Evolutionary conservation across 2,113 vertebrate species (phyloP), one percentile per base, ranked within the genome.

Genomic region (Varanus komodoensis): DNA sequence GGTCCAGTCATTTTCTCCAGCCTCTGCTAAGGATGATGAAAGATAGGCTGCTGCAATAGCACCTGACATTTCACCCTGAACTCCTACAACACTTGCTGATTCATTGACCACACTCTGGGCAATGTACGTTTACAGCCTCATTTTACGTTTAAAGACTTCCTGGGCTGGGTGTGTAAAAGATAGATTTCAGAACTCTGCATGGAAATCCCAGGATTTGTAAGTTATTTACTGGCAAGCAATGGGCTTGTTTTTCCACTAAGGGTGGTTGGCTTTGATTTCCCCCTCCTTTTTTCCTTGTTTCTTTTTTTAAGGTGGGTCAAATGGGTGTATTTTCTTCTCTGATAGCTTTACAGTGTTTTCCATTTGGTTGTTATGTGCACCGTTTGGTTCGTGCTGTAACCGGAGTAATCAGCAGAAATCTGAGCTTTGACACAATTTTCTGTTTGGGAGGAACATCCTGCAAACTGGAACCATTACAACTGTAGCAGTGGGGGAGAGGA

Each of bases 1-100:
- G 93, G 97, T 97, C 93, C 92, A 73, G 95, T 93, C 97, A 95
- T 94, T 95, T 93, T 96, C 97, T 95, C 96, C 92, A 93, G 90
- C 90, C 79, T 95, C 91, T 96, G 95, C 93, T 88, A 44, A 68
- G 5, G 86, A 90, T 97, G 96, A 93, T 95, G 94, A 94, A 96
- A 97, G 95, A 93, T 84, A 0, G 0, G 0, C 91, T 97, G 95
- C 97, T 96, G 97, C 98, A 98, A 98, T 83, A 97, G 93, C 97
- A 98, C 97, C 98, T 98, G 97, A 97, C 96, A 97, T 93, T 96
- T 96, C 96, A 96, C 92, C 90, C 93, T 93, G 84, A 97, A 91
- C 95, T 97, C 94, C 94, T 0, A 7, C 84, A 97, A 97, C 92
- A 79, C 96, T 97, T 97, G 97, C 96, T 98, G 97, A 98, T 97